phyloP scores from a whole-genome alignment of 2,888 invertebrate species.

The Ochropacha duplaris region DNA sequence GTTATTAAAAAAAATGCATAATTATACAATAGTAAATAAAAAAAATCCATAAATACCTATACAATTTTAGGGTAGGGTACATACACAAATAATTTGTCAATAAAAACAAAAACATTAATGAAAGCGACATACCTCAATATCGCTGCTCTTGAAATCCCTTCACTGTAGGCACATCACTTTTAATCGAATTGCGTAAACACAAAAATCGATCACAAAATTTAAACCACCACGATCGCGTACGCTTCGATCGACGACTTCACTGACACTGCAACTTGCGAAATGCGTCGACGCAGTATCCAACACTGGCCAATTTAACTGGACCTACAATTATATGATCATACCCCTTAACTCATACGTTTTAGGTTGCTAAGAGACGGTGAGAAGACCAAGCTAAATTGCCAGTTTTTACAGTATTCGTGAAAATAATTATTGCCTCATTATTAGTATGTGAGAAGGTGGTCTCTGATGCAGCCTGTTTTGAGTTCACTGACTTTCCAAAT shows the following conservation, averaged over 20 bases:
- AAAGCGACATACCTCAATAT: neutral
- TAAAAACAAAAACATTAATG: neutral
- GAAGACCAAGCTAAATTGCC: neutral
- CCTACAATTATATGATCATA: neutral
- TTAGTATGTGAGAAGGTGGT: neutral
- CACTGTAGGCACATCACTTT: neutral
- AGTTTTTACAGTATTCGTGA: neutral
- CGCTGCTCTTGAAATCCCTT: no score
- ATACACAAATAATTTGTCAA: neutral
- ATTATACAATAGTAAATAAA: no score
- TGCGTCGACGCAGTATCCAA: constrained; percentile 3
- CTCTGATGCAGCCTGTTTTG: neutral
- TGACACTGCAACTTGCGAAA: constrained; percentile 6
- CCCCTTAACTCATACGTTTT: neutral
- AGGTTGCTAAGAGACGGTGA: neutral
- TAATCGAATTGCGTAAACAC: neutral
- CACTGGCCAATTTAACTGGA: neutral
- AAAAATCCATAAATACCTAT: no score
- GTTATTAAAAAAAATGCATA: no score
- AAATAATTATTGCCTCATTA: constrained; percentile 12
- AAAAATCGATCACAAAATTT: neutral
- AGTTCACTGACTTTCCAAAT: constrained; percentile 4
- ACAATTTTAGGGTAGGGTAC: neutral
- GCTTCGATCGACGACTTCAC: neutral
- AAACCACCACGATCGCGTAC: neutral